Evolutionary conservation across 1,140 invertebrate genomes (phyloP).

Genomic region (fruit fly (Drosophila melanogaster)): DNA sequence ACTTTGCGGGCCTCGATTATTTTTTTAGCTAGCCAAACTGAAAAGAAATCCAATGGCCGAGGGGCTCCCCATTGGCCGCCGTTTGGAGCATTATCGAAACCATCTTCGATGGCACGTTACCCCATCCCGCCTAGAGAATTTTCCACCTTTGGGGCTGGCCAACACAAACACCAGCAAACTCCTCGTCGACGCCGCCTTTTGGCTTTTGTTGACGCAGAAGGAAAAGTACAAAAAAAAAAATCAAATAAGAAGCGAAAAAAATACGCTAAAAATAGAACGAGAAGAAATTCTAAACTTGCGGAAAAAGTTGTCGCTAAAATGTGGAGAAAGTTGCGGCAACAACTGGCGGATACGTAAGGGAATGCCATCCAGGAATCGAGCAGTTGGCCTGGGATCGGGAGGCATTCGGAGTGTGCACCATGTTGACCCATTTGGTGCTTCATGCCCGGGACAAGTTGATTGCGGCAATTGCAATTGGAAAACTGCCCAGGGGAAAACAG

Average conservation of each 20-base stretch:
- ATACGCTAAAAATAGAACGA: constrained; percentile 43
- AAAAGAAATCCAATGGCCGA: constrained; percentile 23
- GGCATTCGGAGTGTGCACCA: constrained; percentile 37
- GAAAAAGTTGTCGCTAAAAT: constrained; percentile 81
- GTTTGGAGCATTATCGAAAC: constrained; percentile 18
- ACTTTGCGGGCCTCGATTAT: constrained; percentile 18
- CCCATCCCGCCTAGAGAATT: constrained; percentile 38
- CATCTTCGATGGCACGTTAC: constrained; percentile 25
- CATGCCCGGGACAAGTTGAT: constrained; percentile 67
- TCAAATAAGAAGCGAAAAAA: neutral
- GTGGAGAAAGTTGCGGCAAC: constrained; percentile 78
- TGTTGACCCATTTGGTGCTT: constrained; percentile 75
- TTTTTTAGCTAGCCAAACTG: constrained; percentile 26
- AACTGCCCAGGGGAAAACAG: constrained; percentile 69
- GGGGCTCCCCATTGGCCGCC: constrained; percentile 5
- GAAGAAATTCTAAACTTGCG: constrained; percentile 75
- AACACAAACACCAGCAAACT: constrained; percentile 73
- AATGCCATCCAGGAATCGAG: constrained; percentile 33
- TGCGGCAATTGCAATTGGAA: constrained; percentile 81
- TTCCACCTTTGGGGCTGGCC: constrained; percentile 63
- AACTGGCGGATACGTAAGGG: constrained; percentile 55
- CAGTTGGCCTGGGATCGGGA: constrained; percentile 10
- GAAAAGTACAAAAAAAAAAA: constrained; percentile 34
- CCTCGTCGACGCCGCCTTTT: constrained; percentile 61
- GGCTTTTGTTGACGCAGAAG: constrained; percentile 73